Evolutionary conservation across 2,888 invertebrate species (phyloP), one percentile per base, ranked within the genome.

Genomic region (Philopedon plagiatum): DNA sequence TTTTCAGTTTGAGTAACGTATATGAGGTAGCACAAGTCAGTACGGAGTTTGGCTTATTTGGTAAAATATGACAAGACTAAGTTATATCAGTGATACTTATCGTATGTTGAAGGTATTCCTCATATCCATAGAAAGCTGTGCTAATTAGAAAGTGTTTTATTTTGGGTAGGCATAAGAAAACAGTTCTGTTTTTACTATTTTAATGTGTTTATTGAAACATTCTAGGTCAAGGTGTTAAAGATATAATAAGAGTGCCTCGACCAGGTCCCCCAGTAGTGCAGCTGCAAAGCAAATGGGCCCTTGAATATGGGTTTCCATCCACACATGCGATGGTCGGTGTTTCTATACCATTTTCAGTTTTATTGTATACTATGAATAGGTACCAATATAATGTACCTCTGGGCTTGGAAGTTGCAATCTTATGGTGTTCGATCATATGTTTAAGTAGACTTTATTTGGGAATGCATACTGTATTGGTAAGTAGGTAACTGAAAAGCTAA

Each of bases 281-380:
- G 78, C 85, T 97, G 46, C 96, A 97, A 83, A 90, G 90, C 51
- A 94, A 96, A 86, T 97, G 96, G 94, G 92, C 93, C 1, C 86
- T 94, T 78, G 97, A 97, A 83, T 97, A 96, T 87, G 97, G 97
- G 11, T 96, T 97, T 95, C 97, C 97, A 1, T 97, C 96, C 11
- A 97, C 97, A 0, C 97, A 97, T 85, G 96, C 96, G 5, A 95
- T 96, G 94, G 94, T 95, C 39, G 95, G 93, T 0, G 90, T 95
- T 13, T 93, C 94, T 0, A 93, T 97, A 79, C 97, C 97, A 39
- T 94, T 95, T 84, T 93, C 95, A 0, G 90, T 96, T 61, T 85
- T 96, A 64, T 86, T 94, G 67, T 94, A 93, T 80, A 95, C 95
- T 1, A 89, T 92, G 85, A 90, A 92, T 81, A 87, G 95, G 85